Evolutionary conservation across 2,797 vertebrate species (phyloP), one percentile per base, ranked within the genome.

Genomic region (Acanthurus leucopareius): DNA sequence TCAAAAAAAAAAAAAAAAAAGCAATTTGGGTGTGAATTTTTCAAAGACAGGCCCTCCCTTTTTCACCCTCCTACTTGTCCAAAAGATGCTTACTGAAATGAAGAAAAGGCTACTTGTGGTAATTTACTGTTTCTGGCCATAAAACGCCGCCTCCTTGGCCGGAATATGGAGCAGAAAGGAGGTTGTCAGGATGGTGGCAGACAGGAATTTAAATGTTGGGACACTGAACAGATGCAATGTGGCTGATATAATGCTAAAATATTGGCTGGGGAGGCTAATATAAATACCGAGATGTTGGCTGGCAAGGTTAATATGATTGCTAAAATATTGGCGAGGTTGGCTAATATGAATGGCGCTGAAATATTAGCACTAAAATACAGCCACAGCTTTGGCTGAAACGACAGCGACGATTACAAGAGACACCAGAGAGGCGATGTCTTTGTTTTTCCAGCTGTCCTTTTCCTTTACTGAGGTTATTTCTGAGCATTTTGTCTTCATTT

Each of bases 221-320:
- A 81, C 79, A 42, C 42, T 80, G 40, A 90, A 69, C 87, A 89
- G 88, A 90, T 85, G 82, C 81, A 83, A 64, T 13, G 9, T 69
- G 74, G 63, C 45, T 73, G 51, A 84, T 73, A 83, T 75, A 86
- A 86, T 44, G 19, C 60, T 75, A 71, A 86, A 86, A 86, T 69
- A 85, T 86, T 88, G 86, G 70, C 69, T 28, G 22, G 58, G 63
- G 44, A 22, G 60, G 79, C 70, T 73, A 73, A 82, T 86, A 73
- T 73, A 87, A 88, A 84, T 74, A 70, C 69, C 69, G 68, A 70
- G 25, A 82, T 53, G 71, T 76, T 89, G 81, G 82, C 86, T 75
- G 81, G 86, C 86, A 85, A 82, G 67, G 86, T 89, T 90, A 89
- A 89, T 87, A 90, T 89, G 87, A 90, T 87, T 87, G 84, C 86